Base-by-base conservation (phyloP, 1,140 invertebrate species). In the Antheraea pernyi region DNA sequence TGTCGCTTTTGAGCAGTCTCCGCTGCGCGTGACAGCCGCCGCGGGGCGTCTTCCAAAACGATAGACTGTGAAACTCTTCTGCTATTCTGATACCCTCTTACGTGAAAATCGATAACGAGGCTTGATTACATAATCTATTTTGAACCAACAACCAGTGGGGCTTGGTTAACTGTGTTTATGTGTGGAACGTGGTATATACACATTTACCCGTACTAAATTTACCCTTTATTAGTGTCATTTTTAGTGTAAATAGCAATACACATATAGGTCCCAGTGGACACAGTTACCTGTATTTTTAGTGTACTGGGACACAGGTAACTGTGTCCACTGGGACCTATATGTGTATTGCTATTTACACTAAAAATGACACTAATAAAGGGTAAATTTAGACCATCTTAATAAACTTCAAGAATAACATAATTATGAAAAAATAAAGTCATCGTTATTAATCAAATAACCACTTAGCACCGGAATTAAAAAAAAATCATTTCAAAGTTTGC, bases 1-100 rank as follows among this genome's bases (percentile, higher is more conserved):
- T 65, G 42, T 62, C 70, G 66, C 65, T 65, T 69, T 68, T 53
- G 71, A 71, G 68, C 67, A 73, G 67, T 70, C 46, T 53, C 60
- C 61, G 72, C 72, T 80, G 78, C 71, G 72, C 67, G 53, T 72
- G 74, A 69, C 71, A 73, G 73, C 76, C 78, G 78, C 76, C 46
- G 71, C 78, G 78, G 80, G 80, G 73, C 70, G 76, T 70, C 80
- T 67, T 69, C 63, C 65, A 19, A 11, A 30, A 19, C 39, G n/a
- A 11, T 19, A 48, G 19, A 42, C 19, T 46, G 39, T 65, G 64
- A 46, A 65, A 65, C 71, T 77, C 72, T 74, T 70, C 74, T 63
- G 61, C 68, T 48, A 64, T 60, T 67, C 70, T 73, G 74, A 65
- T 73, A 67, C 66, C 71, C 69, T 76, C 71, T 71, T 76, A 76